phyloP scores from a whole-genome alignment of 2,888 invertebrate species.

The Eupeodes latifasciatus region DNA sequence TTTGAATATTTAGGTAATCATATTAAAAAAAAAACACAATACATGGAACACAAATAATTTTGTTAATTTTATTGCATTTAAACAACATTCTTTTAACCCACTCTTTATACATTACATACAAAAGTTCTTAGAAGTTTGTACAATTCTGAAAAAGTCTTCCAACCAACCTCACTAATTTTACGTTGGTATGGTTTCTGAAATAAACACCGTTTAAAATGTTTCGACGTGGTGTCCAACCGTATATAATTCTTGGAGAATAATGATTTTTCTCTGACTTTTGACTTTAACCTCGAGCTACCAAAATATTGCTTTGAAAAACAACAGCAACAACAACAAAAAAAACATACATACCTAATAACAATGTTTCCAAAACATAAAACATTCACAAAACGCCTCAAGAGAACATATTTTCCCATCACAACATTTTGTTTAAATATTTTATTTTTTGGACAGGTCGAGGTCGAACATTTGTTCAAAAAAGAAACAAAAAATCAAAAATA shows the following conservation, averaged over 20 bases:
- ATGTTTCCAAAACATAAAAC: conserved; percentile 28
- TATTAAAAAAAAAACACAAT: too few relatives aligned
- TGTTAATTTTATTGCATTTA: too few relatives aligned
- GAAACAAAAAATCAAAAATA: background rate
- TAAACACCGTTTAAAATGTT: too few relatives aligned
- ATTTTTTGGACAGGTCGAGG: conserved; percentile 33
- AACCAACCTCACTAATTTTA: too few relatives aligned
- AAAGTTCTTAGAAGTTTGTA: too few relatives aligned
- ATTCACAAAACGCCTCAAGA: conserved; percentile 28
- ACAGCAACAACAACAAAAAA: background rate
- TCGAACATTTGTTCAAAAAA: conserved; percentile 14
- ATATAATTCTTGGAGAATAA: background rate
- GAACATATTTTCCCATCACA: conserved; percentile 22
- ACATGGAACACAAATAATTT: too few relatives aligned
- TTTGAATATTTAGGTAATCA: too few relatives aligned
- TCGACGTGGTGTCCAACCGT: background rate
- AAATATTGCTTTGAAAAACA: conserved; percentile 2
- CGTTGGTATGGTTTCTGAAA: too few relatives aligned
- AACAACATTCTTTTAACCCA: too few relatives aligned
- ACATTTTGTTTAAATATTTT: conserved; percentile 29
- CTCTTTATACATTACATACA: too few relatives aligned
- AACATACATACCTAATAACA: background rate
- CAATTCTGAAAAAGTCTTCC: too few relatives aligned
- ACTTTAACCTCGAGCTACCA: background rate
- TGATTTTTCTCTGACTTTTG: background rate